Evolutionary conservation across 2,888 invertebrate species (phyloP).

Genomic region (Melikaiella ostensackeni): DNA sequence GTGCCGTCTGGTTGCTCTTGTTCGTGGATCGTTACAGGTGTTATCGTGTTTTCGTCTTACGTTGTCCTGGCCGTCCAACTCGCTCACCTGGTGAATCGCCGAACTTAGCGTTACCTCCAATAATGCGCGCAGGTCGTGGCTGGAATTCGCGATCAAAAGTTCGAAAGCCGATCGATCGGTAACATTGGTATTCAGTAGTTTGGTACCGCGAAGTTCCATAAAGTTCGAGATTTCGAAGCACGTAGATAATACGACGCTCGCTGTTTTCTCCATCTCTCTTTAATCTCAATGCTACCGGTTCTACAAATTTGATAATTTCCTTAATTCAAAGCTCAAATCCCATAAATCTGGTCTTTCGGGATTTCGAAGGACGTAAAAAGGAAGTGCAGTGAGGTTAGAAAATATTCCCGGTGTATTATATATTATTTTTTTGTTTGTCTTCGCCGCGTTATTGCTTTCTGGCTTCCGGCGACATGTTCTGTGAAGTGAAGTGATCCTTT

Average conservation of each 20-base stretch:
- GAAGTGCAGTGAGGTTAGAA: no score
- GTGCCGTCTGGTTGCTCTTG: conserved; percentile 60
- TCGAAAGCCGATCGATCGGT: not conserved
- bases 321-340: not conserved
- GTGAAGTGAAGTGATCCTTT: conserved; percentile 30
- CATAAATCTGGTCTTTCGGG: not conserved
- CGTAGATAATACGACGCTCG: not conserved
- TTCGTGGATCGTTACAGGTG: not conserved
- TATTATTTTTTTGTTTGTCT: not conserved
- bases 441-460: not conserved
- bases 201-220: not conserved
- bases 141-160: not conserved
- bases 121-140: not conserved
- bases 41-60: conserved; percentile 1
- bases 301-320: not conserved
- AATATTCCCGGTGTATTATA: not conserved
- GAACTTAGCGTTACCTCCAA: conserved; percentile 10
- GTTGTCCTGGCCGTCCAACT: not conserved
- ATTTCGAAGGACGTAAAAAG: no score
- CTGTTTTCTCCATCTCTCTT: not conserved
- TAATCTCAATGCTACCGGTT: not conserved
- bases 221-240: conserved; percentile 1
- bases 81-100: conserved; percentile 16
- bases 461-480: conserved; percentile 14
- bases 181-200: not conserved